phyloP scores from a whole-genome alignment of 2,797 vertebrate genomes.

The Helicolenus hilgendorfi region DNA sequence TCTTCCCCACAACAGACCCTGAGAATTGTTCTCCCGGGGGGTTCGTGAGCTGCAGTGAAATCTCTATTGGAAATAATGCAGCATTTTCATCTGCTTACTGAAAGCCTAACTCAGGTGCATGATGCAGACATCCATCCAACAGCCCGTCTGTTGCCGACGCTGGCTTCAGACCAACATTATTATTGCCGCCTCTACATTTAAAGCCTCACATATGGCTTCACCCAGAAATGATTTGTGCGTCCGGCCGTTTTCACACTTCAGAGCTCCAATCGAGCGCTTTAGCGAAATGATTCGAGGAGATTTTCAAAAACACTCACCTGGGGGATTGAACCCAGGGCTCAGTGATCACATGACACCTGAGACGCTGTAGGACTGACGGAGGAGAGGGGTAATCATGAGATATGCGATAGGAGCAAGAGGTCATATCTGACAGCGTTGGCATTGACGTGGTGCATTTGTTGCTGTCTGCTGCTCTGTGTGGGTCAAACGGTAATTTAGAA shows the following conservation, averaged over 20 bases:
- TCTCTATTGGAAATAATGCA: constrained; percentile 21
- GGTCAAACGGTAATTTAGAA: constrained; percentile 20
- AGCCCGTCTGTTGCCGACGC: not conserved
- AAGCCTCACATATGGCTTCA: constrained; percentile 50
- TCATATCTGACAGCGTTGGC: constrained; percentile 11
- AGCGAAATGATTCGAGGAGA: constrained; percentile 45
- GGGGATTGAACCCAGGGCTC: constrained; percentile 38
- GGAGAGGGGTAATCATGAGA: constrained; percentile 48
- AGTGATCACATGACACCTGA: constrained; percentile 63
- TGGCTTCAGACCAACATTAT: constrained; percentile 56
- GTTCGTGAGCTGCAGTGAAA: constrained; percentile 16
- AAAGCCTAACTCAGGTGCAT: constrained; percentile 17
- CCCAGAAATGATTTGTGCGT: constrained; percentile 58
- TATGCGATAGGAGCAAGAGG: constrained; percentile 51
- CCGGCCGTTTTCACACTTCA: constrained; percentile 46
- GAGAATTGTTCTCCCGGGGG: not conserved
- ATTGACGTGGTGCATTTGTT: constrained; percentile 1
- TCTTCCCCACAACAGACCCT: not conserved
- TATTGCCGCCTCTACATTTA: constrained; percentile 42
- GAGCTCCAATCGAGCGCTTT: constrained; percentile 10
- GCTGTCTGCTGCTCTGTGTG: not conserved
- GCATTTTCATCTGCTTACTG: constrained; percentile 30
- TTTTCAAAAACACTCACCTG: constrained; percentile 59
- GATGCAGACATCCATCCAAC: constrained; percentile 45
- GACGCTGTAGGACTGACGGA: constrained; percentile 17